These are phyloP conservation scores for Mya arenaria DNA, from an alignment of 1,140 invertebrate species.

Conservation along the genomic window DNA sequence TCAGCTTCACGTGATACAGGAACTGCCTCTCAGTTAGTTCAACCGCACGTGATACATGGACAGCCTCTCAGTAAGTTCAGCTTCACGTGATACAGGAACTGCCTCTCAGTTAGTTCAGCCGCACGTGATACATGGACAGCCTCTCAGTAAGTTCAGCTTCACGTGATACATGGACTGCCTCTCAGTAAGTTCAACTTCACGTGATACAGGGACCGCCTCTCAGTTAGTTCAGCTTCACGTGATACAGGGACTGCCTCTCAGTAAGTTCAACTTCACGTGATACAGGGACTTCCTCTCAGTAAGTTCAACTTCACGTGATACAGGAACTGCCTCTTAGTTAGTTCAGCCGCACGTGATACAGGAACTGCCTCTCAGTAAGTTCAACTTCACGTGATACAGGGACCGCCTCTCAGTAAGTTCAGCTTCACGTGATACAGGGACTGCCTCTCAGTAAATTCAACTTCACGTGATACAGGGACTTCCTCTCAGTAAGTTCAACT, in stretches of 20 bases:
- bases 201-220: neutral
- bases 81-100: neutral
- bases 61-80: neutral
- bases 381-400: too few relatives aligned
- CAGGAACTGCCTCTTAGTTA: neutral
- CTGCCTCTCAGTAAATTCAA: neutral
- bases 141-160: neutral
- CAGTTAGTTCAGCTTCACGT: neutral
- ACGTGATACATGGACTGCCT: neutral
- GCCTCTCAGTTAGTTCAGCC: neutral
- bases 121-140: neutral
- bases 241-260: neutral
- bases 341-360: neutral
- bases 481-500: neutral
- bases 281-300: constrained; percentile 15
- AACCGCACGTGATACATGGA: neutral
- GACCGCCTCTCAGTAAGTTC: neutral
- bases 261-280: neutral
- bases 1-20: neutral
- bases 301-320: neutral
- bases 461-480: neutral
- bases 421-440: neutral
- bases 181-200: neutral
- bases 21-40: neutral
- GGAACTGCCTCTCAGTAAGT: neutral